Evolutionary conservation across 1,140 invertebrate species (phyloP).

Genomic region (Pomacea maculata): DNA sequence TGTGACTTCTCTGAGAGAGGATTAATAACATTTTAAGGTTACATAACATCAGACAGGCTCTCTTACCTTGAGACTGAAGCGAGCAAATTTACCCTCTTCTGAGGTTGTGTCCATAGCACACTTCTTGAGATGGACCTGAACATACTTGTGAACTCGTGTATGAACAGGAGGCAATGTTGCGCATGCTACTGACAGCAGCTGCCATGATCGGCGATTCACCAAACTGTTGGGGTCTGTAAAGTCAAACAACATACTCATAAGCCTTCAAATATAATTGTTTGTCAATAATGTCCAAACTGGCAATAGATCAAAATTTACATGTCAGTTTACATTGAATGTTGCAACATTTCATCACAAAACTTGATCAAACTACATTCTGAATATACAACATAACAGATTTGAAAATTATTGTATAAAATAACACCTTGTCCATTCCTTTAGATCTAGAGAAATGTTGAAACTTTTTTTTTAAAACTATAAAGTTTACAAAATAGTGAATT

Average conservation of each 20-base stretch:
- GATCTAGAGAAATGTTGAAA: too few species aligned
- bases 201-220: conserved; percentile 91
- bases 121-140: conserved; percentile 89
- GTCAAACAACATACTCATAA: not conserved
- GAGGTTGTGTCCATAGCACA: conserved; percentile 88
- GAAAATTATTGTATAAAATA: too few species aligned
- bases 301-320: not conserved
- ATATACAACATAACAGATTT: too few species aligned
- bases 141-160: conserved; percentile 83
- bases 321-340: too few species aligned
- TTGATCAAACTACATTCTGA: too few species aligned
- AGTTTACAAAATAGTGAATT: too few species aligned
- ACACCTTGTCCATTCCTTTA: too few species aligned
- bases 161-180: conserved; percentile 87
- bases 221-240: conserved; percentile 85
- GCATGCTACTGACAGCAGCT: conserved; percentile 86
- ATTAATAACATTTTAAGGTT: too few species aligned
- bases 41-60: too few species aligned
- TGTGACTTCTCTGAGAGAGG: too few species aligned
- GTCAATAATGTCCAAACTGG: not conserved
- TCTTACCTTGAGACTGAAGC: conserved; percentile 88
- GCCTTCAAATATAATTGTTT: not conserved
- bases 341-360: too few species aligned
- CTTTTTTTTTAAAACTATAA: too few species aligned
- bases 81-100: conserved; percentile 93